A percentile compares a stretch with the other conserved stretches of the same genome.
Evolutionary conservation across 2,888 invertebrate genomes (phyloP).

Genomic region (Dicyrtomina minuta): DNA sequence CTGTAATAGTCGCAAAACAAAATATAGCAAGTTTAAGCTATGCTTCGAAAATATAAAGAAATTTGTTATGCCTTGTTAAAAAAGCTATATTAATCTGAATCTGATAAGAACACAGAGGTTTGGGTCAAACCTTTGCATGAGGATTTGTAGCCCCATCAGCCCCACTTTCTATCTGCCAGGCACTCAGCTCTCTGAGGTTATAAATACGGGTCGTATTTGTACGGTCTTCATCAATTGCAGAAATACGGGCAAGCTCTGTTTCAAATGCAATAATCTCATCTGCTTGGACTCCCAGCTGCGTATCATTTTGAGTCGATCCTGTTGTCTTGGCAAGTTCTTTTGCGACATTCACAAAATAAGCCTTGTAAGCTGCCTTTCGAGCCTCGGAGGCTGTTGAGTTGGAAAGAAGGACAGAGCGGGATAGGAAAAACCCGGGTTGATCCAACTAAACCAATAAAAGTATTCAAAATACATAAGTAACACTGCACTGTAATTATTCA

Average conservation of each 20-base stretch:
- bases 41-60: no score
- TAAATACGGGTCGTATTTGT: slow-evolving; percentile 44
- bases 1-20: no score
- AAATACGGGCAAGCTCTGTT: slow-evolving; percentile 38
- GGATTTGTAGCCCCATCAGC: slow-evolving; percentile 42
- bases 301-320: slow-evolving; percentile 18
- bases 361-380: slow-evolving; percentile 40
- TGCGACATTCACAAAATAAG: slow-evolving; percentile 40
- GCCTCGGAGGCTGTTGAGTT: slow-evolving; percentile 13
- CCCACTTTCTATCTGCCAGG: slow-evolving; percentile 32
- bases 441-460: slow-evolving; percentile 24
- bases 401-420: slow-evolving; percentile 24
- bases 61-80: no score
- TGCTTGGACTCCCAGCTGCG: slow-evolving; percentile 28
- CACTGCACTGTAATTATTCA: no score
- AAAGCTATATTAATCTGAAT: no score
- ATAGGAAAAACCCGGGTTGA: slow-evolving; percentile 27
- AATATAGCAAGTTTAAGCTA: no score
- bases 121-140: slow-evolving; percentile 56
- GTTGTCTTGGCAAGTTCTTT: slow-evolving; percentile 26
- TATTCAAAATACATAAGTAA: not conserved
- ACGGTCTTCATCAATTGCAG: slow-evolving; percentile 43
- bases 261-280: slow-evolving; percentile 43
- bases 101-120: no score
- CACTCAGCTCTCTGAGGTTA: slow-evolving; percentile 36